A percentile compares a stretch with the other conserved stretches of the same genome.
phyloP scores from a whole-genome alignment of 2,113 vertebrate species.

The Galemys pyrenaicus region DNA sequence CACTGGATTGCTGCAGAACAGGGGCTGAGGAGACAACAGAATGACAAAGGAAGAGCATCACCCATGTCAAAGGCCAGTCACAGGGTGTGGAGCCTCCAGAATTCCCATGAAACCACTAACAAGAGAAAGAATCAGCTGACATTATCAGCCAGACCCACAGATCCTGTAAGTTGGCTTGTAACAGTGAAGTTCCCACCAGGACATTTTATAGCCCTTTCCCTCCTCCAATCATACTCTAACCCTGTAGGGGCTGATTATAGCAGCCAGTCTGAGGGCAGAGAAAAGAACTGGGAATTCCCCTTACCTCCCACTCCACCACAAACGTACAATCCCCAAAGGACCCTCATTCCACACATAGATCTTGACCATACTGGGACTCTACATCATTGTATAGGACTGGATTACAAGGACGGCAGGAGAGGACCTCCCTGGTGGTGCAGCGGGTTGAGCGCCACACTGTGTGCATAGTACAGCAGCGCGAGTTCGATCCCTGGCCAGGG shows the following conservation, averaged over 20 bases:
- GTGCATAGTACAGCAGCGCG: too few species aligned
- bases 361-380: background rate
- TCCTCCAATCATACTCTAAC: background rate
- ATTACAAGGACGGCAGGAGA: background rate
- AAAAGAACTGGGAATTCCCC: background rate
- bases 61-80: background rate
- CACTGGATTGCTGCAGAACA: background rate
- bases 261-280: background rate
- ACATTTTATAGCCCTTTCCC: background rate
- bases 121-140: background rate
- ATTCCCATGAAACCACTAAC: background rate
- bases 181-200: background rate
- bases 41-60: background rate
- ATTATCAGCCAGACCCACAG: background rate
- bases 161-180: background rate
- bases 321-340: background rate
- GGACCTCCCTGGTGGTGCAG: too few species aligned
- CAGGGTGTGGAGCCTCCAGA: background rate
- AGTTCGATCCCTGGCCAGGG: too few species aligned
- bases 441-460: too few species aligned
- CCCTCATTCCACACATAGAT: background rate
- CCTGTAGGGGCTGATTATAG: background rate
- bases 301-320: background rate
- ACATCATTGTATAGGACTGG: background rate
- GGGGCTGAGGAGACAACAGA: background rate